Percentiles rank a stretch among this genome's conserved stretches.
phyloP scores from a whole-genome alignment of 2,888 invertebrate genomes.

The Clepsis dumicolana region DNA sequence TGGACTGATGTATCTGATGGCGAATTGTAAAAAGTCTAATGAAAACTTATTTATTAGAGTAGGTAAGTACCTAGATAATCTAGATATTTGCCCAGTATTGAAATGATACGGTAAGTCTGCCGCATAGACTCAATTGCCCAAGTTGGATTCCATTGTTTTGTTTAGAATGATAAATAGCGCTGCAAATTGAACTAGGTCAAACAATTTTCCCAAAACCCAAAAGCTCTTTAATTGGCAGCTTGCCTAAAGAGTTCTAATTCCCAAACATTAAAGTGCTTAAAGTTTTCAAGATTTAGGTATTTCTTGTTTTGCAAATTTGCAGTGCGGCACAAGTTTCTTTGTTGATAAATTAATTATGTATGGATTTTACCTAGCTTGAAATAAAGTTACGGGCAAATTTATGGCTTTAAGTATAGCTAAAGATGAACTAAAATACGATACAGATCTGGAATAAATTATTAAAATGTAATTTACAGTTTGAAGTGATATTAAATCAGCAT shows the following conservation, averaged over 20 bases:
- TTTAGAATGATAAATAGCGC: background rate
- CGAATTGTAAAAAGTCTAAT: no score
- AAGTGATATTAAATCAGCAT: background rate
- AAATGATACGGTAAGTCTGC: background rate
- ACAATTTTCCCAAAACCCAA: constrained; percentile 10
- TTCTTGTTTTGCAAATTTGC: constrained; percentile 21
- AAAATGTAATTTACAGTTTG: background rate
- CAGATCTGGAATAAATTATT: background rate
- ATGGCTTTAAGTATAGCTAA: background rate
- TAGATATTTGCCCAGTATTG: no score
- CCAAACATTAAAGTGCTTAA: background rate
- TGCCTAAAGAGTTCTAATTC: constrained; percentile 13
- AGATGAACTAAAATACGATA: background rate
- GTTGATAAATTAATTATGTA: background rate
- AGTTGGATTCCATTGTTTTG: background rate
- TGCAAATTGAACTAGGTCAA: constrained; percentile 3
- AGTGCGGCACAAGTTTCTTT: constrained; percentile 4
- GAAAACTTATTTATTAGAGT: no score
- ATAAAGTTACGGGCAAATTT: background rate
- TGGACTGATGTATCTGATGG: no score
- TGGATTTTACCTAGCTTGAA: background rate
- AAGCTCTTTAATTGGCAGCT: constrained; percentile 3
- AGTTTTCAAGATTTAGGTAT: constrained; percentile 23
- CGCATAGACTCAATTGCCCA: background rate
- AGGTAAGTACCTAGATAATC: no score